Base-by-base conservation (phyloP, 2,888 invertebrate species). In the Marronus borbonicus region DNA sequence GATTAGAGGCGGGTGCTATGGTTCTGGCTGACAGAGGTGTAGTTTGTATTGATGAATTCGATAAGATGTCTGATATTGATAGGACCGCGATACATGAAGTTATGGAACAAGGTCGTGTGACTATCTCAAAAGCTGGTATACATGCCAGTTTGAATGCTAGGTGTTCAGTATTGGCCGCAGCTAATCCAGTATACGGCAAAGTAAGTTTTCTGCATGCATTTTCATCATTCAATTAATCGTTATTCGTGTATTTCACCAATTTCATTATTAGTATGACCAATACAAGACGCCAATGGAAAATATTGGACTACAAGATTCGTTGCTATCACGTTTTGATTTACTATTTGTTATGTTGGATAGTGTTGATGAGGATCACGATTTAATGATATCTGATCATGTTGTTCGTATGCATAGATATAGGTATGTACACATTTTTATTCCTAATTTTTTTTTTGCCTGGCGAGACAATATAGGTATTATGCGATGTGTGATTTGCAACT, bases 271-370 rank as follows among this genome's bases (percentile, higher is more conserved):
- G 95, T 99, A 99, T 86, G 98, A 99, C 90, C 98, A 98, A 86
- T 99, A 98, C 89, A 99, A 98, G 90, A 97, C 98, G 0, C 99
- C 99, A 0, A 99, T 99, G 99, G 99, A 99, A 89, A 99, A 99
- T 89, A 99, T 99, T 85, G 99, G 98, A 0, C 91, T 99, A 58
- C 99, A 99, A 89, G 98, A 98, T 90, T 98, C 98, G 0, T 88
- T 99, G 80, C 90, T 99, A 52, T 99, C 99, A 0, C 97, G 99
- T 91, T 99, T 99, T 89, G 99, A 99, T 92, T 90, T 99, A 84
- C 91, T 99, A 64, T 99, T 99, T 87, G 98, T 99, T 81, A 94
- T 99, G 92, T 90, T 99, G 87, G 99, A 99, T 89, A 92, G 94
- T 79, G 94, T 97, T 68, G 97, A 99, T 86, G 93, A 95, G 20